Base-by-base conservation (phyloP, 2,113 vertebrate species). In the Telmatochromis brichardi region DNA sequence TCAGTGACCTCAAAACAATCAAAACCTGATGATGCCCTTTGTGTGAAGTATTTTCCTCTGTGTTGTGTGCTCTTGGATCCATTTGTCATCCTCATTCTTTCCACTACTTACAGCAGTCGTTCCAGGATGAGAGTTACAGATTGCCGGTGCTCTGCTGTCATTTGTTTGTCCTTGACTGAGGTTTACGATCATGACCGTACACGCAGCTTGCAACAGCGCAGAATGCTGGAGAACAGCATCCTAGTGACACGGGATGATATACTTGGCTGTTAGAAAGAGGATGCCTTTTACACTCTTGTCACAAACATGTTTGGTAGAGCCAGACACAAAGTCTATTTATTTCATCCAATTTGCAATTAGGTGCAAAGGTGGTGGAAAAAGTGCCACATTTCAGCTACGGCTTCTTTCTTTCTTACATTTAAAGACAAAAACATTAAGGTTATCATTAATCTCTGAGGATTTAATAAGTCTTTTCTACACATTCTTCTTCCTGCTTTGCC, bases 81-180 rank as follows among this genome's bases (percentile, higher is more conserved):
- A 33, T 85, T 19, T 55, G 47, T 78, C 79, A 76, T 58, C 0
- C 71, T 78, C 33, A 60, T 71, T 85, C 58, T 82, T 82, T 78
- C 6, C 6, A n/a, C 55, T 40, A 19, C 60, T 76, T 85, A 57
- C 35, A 58, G 1, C 9, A 26, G 53, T 17, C 28, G 13, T 50
- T 83, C 37, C 31, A 42, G 85, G 80, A 33, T 19, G 26, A 15
- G 84, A 31, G 78, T 31, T 80, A 86, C 35, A 68, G 65, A 89
- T 57, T 57, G 85, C 80, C 54, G 3, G 14, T 19, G n/a, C 58
- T 54, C 45, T 45, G 12, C 65, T 68, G 57, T 81, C 40, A 68
- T 83, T 88, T 87, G 58, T 92, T 88, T 84, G 82, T 81, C 93
- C 82, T 94, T 76, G 84, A 85, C 37, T 9, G 40, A 81, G 57